A percentile compares a stretch with the other conserved stretches of the same genome.
Conservation (phyloP, 1,140 invertebrate species). For the Danaus melanippus region DNA sequence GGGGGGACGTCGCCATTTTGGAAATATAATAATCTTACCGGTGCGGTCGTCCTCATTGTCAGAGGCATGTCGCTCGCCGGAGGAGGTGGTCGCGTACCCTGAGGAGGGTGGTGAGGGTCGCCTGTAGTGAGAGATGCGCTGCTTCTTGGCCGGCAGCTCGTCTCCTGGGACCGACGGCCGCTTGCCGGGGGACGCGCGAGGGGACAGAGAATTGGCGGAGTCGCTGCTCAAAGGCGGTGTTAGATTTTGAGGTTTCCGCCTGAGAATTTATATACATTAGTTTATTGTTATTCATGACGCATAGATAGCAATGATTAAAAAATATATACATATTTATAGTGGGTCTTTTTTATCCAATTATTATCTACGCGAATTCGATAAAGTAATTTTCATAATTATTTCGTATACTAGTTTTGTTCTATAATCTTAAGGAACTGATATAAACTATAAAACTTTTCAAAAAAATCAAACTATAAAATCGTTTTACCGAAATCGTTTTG, state of each 20-base stretch:
- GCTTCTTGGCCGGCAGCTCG: constrained; percentile 78
- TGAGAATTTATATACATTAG: constrained; percentile 31
- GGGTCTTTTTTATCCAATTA: no score
- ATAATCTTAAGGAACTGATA: no score
- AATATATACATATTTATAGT: no score
- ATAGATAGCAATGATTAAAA: no score
- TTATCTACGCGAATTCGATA: no score
- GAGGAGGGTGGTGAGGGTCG: constrained; percentile 70
- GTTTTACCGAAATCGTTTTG: no score
- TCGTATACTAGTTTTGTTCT: no score
- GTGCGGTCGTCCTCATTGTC: constrained; percentile 66
- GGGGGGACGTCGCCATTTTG: neutral
- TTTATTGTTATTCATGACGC: no score
- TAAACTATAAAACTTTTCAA: no score
- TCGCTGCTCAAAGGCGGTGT: constrained; percentile 89
- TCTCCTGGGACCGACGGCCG: constrained; percentile 73
- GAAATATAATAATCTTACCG: constrained; percentile 42
- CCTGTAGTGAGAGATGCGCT: constrained; percentile 85
- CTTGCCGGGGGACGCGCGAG: constrained; percentile 66
- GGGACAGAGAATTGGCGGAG: constrained; percentile 73
- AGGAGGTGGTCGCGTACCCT: constrained; percentile 64
- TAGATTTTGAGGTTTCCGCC: constrained; percentile 89
- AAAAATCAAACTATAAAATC: no score
- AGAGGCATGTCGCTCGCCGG: constrained; percentile 65
- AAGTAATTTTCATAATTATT: no score